Conservation (phyloP, 1,140 invertebrate genomes). For the Cotesia typhae region DNA sequence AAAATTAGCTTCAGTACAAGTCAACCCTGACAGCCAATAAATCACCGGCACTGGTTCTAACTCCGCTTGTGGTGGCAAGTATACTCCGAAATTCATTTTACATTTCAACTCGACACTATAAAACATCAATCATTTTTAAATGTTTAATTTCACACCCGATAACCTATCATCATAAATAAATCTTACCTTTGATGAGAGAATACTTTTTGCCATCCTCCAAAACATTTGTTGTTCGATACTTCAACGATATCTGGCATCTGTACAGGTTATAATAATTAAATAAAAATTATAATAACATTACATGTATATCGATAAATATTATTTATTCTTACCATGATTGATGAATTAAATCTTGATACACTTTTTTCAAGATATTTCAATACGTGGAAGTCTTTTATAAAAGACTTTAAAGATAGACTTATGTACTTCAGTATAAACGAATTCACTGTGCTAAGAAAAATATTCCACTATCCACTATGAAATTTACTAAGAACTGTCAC, state of each 20-base stretch:
- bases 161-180: background rate
- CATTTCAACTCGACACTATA: conserved; percentile 81
- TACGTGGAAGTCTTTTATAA: no score
- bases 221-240: conserved; percentile 77
- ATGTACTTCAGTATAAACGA: no score
- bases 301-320: no score
- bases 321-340: no score
- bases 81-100: conserved; percentile 93
- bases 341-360: no score
- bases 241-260: conserved; percentile 66
- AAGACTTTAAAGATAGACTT: no score
- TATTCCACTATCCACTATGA: no score
- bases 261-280: no score
- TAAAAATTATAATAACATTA: no score
- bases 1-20: conserved; percentile 96
- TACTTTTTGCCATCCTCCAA: conserved; percentile 86
- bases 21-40: conserved; percentile 94
- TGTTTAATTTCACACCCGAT: background rate
- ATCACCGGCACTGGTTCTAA: conserved; percentile 78
- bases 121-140: conserved; percentile 38
- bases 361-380: no score
- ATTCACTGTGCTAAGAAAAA: no score
- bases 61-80: conserved; percentile 81
- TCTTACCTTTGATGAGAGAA: conserved; percentile 81
- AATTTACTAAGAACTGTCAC: no score